Conservation (phyloP, 2,797 vertebrate genomes). For the Mormyrus proboscirostris region DNA sequence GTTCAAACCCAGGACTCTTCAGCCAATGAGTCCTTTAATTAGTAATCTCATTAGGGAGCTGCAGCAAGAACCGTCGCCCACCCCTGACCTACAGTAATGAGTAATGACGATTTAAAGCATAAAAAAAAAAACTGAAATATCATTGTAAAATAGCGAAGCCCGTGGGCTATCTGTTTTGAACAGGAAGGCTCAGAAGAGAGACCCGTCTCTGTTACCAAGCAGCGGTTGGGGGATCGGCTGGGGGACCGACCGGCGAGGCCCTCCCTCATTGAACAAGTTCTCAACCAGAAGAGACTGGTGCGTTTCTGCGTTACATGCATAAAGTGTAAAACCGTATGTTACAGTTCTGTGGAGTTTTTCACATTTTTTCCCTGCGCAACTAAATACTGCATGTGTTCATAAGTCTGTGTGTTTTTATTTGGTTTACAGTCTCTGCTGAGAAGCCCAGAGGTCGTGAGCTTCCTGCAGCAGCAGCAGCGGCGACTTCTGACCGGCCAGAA, state of each 20-base stretch:
- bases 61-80: not conserved
- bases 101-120: not conserved
- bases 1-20: too few species aligned
- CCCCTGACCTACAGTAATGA: not conserved
- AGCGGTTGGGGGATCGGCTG: slow-evolving; percentile 71
- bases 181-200: slow-evolving; percentile 82
- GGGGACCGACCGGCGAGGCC: slow-evolving; percentile 89
- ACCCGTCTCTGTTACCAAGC: slow-evolving; percentile 84
- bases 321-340: not conserved
- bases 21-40: too few species aligned
- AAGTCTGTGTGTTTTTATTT: not conserved
- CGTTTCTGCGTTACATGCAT: slow-evolving; percentile 38
- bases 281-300: slow-evolving; percentile 96
- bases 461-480: slow-evolving; percentile 90
- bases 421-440: slow-evolving; percentile 77
- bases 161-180: not conserved
- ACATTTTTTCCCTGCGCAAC: not conserved
- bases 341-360: not conserved
- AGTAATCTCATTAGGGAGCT: not conserved
- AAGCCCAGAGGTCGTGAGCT: slow-evolving; percentile 92
- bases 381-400: slow-evolving; percentile 12
- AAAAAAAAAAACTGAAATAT: not conserved
- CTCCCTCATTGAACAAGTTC: slow-evolving; percentile 90
- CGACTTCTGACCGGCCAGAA: slow-evolving; percentile 78
- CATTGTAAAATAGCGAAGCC: not conserved